These are phyloP conservation scores for Molossus alvarezi DNA, from an alignment of 2,797 vertebrate genomes.

Conservation along the genomic window DNA sequence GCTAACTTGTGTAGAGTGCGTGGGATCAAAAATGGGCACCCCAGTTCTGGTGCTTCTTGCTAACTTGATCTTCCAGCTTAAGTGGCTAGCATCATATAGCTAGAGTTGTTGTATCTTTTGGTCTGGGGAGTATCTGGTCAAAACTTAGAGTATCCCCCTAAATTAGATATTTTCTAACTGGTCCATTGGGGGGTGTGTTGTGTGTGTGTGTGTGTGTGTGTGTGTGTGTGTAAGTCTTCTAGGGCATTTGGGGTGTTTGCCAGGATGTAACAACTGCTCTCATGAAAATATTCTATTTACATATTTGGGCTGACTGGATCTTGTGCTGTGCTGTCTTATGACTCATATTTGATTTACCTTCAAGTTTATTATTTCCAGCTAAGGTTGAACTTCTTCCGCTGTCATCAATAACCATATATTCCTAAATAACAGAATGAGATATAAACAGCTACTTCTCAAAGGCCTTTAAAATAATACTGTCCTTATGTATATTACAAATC, in stretches of 20 bases:
- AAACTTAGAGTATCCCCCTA: not conserved
- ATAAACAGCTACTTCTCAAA: slow-evolving; percentile 6
- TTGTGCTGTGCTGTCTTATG: not conserved
- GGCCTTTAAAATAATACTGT: slow-evolving; percentile 7
- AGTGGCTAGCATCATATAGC: not conserved
- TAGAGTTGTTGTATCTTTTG: slow-evolving; percentile 17
- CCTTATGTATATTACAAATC: slow-evolving; percentile 23
- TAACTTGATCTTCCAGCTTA: slow-evolving; percentile 17
- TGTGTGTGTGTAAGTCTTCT: slow-evolving; percentile 33
- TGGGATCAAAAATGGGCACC: not conserved
- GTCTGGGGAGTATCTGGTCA: not conserved
- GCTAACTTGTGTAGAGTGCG: not conserved
- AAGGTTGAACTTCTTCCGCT: slow-evolving; percentile 24
- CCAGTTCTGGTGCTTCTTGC: not conserved
- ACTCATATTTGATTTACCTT: slow-evolving; percentile 51
- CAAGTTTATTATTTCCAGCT: slow-evolving; percentile 65
- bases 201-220: not conserved
- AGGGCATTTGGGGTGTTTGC: not conserved
- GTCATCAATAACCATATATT: slow-evolving; percentile 5
- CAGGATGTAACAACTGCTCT: not conserved
- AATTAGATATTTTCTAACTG: slow-evolving; percentile 33
- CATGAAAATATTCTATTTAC: slow-evolving; percentile 46
- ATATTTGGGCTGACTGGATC: slow-evolving; percentile 34
- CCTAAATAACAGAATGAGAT: slow-evolving; percentile 60
- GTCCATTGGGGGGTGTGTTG: not conserved